Conservation (phyloP, 2,888 invertebrate species). For the Saturnia japonica region DNA sequence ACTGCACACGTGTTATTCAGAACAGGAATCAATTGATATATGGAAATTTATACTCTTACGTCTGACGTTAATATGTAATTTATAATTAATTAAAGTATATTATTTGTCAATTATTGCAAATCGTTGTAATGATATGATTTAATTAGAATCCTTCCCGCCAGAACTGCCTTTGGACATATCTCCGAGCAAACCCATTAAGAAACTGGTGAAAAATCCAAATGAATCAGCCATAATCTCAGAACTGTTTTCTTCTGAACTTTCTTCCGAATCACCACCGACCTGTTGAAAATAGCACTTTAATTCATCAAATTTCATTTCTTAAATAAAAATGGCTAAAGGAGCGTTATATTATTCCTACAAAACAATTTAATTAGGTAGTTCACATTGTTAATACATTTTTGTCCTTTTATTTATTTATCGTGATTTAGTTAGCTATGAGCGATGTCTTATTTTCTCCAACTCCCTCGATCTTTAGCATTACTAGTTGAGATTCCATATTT, state of each 20-base stretch:
- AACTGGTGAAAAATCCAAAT: conserved; percentile 61
- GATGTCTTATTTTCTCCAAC: no score
- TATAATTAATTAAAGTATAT: not conserved
- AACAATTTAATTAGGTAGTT: not conserved
- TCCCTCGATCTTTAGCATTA: no score
- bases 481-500: no score
- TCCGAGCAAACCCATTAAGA: conserved; percentile 64
- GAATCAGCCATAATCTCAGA: conserved; percentile 63
- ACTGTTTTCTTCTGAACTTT: conserved; percentile 47
- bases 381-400: no score
- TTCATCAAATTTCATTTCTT: not conserved
- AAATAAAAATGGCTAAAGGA: not conserved
- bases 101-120: not conserved
- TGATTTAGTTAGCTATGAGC: no score
- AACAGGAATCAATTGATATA: no score
- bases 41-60: no score
- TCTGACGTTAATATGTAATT: not conserved
- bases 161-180: conserved; percentile 74
- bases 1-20: no score
- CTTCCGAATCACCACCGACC: conserved; percentile 57
- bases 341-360: not conserved
- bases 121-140: not conserved
- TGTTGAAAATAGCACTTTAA: conserved; percentile 34
- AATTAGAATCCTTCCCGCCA: conserved; percentile 44
- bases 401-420: no score